Evolutionary conservation across 2,888 invertebrate species (phyloP).

Genomic region (Matsumyia berberina): DNA sequence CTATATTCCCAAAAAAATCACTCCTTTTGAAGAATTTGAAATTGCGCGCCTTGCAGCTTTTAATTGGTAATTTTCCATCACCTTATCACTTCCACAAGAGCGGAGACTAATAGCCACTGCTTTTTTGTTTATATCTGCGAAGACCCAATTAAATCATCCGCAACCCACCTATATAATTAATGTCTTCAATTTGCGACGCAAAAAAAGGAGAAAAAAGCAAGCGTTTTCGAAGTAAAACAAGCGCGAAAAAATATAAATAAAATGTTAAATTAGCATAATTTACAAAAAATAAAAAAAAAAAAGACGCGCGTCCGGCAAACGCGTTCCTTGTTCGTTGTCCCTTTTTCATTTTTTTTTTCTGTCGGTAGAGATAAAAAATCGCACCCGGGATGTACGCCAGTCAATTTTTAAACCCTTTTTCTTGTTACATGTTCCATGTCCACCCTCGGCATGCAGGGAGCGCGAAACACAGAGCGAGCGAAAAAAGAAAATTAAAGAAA

Average conservation of each 20-base stretch:
- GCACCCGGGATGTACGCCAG: constrained; percentile 29
- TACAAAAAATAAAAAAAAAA: constrained; percentile 2
- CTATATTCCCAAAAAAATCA: too few species aligned
- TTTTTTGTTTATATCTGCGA: constrained; percentile 41
- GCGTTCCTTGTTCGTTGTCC: too few species aligned
- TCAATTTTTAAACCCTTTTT: constrained; percentile 45
- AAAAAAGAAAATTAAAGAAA: constrained; percentile 46
- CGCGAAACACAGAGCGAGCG: background rate
- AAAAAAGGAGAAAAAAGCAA: constrained; percentile 10
- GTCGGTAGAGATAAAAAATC: constrained; percentile 28
- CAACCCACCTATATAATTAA: constrained; percentile 54
- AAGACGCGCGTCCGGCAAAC: constrained; percentile 24
- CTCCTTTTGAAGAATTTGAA: constrained; percentile 11
- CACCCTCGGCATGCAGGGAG: background rate
- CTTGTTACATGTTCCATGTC: background rate
- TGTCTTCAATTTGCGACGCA: constrained; percentile 38
- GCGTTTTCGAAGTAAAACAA: constrained; percentile 3
- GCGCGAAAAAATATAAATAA: constrained; percentile 41
- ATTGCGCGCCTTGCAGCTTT: constrained; percentile 37
- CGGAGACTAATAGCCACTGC: constrained; percentile 44
- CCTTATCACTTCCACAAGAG: constrained; percentile 53
- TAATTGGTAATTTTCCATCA: constrained; percentile 58
- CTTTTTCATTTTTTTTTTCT: constrained; percentile 1
- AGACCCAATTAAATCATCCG: constrained; percentile 61
- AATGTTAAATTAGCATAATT: constrained; percentile 66